Base-by-base conservation (phyloP, 2,888 invertebrate genomes). In the Archips crataeganus region DNA sequence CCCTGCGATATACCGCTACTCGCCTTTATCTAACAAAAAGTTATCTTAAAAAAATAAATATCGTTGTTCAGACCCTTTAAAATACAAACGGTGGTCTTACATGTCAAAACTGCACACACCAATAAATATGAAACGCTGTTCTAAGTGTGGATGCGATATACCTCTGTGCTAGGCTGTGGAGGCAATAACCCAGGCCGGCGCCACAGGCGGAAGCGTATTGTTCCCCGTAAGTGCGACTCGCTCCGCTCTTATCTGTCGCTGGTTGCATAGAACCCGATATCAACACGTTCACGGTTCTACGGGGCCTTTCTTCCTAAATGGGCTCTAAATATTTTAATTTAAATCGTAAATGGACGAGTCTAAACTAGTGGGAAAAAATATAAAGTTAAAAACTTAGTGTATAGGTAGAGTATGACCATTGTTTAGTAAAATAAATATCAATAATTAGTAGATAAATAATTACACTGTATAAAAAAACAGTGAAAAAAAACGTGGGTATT, bases 191-290 rank as follows among this genome's bases (percentile, higher is more conserved):
- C n/a, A 75, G 76, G 78, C 80, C 84, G 86, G 83, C 85, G 86
- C 77, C 87, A 83, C 77, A 79, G 79, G 82, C 90, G 91, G 91
- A 90, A 89, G 85, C 86, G 81, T 83, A 90, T 91, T 92, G 82
- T 84, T 70, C 69, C n/a, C 42, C 51, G 59, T 69, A 69, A 69
- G n/a, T 49, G n/a, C 49, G 49, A 49, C 49, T 49, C 49, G 49
- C 49, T 49, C 49, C 49, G 49, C 49, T 49, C 49, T n/a, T 49
- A 49, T 49, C 49, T 49, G 49, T 45, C 76, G 76, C 76, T 77
- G 70, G 62, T 75, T 78, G 78, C 65, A 84, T 83, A 83, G 79
- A 79, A 77, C 75, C 74, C 61, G 71, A 39, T 62, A 63, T 63
- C 34, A 32, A 47, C 45, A 34, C n/a, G 11, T 11, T 45, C 11